These are phyloP conservation scores for Theristus sp. DNA, from an alignment of 2,888 invertebrate species.

Conservation along the genomic window DNA sequence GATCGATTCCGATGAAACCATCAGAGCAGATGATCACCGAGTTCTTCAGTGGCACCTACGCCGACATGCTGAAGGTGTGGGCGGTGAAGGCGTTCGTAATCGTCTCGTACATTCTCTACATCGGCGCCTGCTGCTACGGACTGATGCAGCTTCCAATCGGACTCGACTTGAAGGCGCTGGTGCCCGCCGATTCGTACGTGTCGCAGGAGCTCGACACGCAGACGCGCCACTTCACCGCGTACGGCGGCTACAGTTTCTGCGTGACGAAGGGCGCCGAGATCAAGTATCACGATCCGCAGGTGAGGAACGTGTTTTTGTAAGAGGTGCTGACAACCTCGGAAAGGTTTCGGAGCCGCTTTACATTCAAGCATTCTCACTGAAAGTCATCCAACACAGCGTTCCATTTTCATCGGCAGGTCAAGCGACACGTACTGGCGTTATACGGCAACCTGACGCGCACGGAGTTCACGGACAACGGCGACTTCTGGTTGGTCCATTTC, in stretches of 20 bases:
- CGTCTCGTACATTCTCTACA: constrained; percentile 52
- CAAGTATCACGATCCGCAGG: constrained; percentile 57
- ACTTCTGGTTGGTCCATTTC: constrained; percentile 24
- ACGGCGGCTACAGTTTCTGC: constrained; percentile 35
- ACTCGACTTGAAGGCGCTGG: constrained; percentile 11
- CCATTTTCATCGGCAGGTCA: constrained; percentile 9
- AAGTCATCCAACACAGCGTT: too few relatives aligned
- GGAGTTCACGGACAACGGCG: constrained; percentile 7
- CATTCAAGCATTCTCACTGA: constrained; percentile 20
- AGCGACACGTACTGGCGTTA: constrained; percentile 13
- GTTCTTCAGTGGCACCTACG: neutral
- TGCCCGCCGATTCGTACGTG: constrained; percentile 23
- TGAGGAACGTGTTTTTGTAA: too few relatives aligned
- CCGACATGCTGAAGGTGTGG: constrained; percentile 5
- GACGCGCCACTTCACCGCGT: constrained; percentile 19
- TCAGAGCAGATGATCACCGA: neutral
- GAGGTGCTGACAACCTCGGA: too few relatives aligned
- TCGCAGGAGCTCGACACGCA: constrained; percentile 16
- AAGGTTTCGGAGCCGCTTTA: constrained; percentile 42
- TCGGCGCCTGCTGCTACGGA: constrained; percentile 30
- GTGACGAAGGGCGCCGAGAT: constrained; percentile 52
- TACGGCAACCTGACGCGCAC: constrained; percentile 14
- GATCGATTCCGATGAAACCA: neutral
- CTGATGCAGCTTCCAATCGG: constrained; percentile 2
- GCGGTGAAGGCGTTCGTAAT: constrained; percentile 40